phyloP scores from a whole-genome alignment of 1,140 invertebrate genomes.

The Teleopsis dalmanni region DNA sequence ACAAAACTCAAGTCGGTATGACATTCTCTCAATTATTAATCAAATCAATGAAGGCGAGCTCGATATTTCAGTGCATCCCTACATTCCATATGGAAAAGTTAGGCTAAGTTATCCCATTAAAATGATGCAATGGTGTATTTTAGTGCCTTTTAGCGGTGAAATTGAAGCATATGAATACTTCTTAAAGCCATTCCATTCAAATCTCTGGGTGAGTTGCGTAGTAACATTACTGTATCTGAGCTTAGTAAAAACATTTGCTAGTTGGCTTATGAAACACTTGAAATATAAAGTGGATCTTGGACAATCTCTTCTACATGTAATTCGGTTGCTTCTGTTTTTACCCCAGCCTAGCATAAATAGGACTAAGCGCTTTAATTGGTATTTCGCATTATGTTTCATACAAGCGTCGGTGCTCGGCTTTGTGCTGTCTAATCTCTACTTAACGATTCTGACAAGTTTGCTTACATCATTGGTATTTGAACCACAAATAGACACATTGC shows the following conservation, averaged over 20 bases:
- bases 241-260: neutral
- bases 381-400: neutral
- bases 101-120: slow-evolving; percentile 10
- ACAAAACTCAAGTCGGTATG: neutral
- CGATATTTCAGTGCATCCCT: slow-evolving; percentile 10
- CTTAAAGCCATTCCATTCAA: slow-evolving; percentile 7
- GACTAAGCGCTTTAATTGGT: slow-evolving; percentile 1
- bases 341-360: neutral
- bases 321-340: slow-evolving; percentile 9
- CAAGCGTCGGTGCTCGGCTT: slow-evolving; percentile 5
- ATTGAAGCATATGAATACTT: slow-evolving; percentile 9
- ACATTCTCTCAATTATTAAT: slow-evolving; percentile 5
- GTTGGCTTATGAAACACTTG: neutral
- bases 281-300: neutral
- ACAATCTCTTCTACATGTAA: neutral
- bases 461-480: slow-evolving; percentile 3
- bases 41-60: slow-evolving; percentile 2
- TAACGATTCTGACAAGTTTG: slow-evolving; percentile 12
- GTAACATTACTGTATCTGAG: slow-evolving; percentile 2
- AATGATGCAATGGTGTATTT: slow-evolving; percentile 10
- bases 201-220: slow-evolving; percentile 8
- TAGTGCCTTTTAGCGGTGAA: slow-evolving; percentile 8
- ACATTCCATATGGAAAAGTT: neutral
- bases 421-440: slow-evolving; percentile 13
- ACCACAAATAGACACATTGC: neutral